Percentiles rank a stretch among this genome's conserved stretches.
Evolutionary conservation across 2,888 invertebrate genomes (phyloP).

Genomic region (Nemapogon koenigi): DNA sequence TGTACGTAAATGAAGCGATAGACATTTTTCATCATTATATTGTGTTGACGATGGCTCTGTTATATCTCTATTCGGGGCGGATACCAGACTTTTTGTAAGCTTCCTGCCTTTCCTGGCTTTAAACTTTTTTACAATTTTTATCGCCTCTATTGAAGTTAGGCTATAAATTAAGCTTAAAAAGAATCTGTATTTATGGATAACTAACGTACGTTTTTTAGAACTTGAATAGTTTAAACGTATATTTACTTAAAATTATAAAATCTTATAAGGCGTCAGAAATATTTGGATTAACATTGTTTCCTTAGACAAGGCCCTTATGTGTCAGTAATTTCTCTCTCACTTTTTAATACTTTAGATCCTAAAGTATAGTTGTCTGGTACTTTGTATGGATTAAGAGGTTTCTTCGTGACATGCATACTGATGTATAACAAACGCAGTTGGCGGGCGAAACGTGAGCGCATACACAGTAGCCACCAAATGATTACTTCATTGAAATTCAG

Average conservation of each 20-base stretch:
- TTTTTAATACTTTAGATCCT: too few species aligned
- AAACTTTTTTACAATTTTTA: constrained; percentile 42
- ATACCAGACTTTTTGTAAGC: constrained; percentile 45
- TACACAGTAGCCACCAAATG: constrained; percentile 3
- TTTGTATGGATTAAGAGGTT: neutral
- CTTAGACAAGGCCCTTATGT: too few species aligned
- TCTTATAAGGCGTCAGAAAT: too few species aligned
- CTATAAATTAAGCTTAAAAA: constrained; percentile 42
- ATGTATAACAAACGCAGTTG: neutral
- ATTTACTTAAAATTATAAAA: neutral
- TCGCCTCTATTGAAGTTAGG: constrained; percentile 27
- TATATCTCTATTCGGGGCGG: constrained; percentile 47
- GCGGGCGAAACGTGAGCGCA: constrained; percentile 5
- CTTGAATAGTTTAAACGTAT: neutral
- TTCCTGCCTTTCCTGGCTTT: constrained; percentile 37
- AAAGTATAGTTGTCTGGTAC: too few species aligned
- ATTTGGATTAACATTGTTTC: too few species aligned
- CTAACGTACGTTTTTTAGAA: neutral
- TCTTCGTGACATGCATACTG: constrained; percentile 2
- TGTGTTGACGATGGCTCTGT: constrained; percentile 27
- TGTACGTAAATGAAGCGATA: constrained; percentile 46
- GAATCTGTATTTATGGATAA: neutral
- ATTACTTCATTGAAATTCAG: too few species aligned
- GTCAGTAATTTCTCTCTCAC: too few species aligned
- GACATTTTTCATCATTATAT: constrained; percentile 38